Percentiles rank a stretch among this genome's conserved stretches.
phyloP scores from a whole-genome alignment of 2,888 invertebrate genomes.

The Toxonevra muliebris region DNA sequence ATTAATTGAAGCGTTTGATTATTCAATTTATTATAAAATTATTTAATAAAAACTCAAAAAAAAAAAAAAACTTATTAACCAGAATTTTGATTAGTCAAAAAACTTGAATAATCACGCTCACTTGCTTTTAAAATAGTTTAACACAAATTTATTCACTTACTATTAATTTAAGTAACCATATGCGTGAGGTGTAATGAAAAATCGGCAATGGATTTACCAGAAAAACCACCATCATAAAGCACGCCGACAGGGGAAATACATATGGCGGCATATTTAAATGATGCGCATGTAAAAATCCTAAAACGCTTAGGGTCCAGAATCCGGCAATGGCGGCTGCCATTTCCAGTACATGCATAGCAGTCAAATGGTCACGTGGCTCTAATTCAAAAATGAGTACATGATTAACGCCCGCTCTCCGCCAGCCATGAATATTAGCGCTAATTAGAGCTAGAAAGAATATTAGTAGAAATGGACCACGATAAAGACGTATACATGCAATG shows the following conservation, averaged over 20 bases:
- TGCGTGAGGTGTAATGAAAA: constrained; percentile 87
- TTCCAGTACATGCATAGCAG: constrained; percentile 92
- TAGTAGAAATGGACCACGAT: constrained; percentile 89
- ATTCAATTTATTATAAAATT: too few species aligned
- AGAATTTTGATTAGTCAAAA: too few species aligned
- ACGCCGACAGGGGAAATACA: constrained; percentile 85
- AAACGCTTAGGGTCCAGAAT: constrained; percentile 87
- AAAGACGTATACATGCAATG: constrained; percentile 73
- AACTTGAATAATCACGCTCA: too few species aligned
- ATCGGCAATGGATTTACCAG: constrained; percentile 91
- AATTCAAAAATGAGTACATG: constrained; percentile 96
- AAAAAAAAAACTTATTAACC: too few species aligned
- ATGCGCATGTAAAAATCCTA: constrained; percentile 72
- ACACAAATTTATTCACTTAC: constrained; percentile 29
- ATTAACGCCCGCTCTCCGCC: constrained; percentile 96
- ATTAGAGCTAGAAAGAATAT: constrained; percentile 90
- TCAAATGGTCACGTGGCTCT: constrained; percentile 90
- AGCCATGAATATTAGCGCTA: constrained; percentile 94
- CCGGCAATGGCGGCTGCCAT: constrained; percentile 90
- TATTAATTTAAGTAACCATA: constrained; percentile 85
- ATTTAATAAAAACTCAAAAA: too few species aligned
- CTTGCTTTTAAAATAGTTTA: background rate
- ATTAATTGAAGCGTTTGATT: too few species aligned
- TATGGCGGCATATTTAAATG: constrained; percentile 87
- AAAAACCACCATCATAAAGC: constrained; percentile 80